A percentile compares a stretch with the other conserved stretches of the same genome.
phyloP scores from a whole-genome alignment of 1,140 invertebrate species.

The Pseudomyrmex gracilis region DNA sequence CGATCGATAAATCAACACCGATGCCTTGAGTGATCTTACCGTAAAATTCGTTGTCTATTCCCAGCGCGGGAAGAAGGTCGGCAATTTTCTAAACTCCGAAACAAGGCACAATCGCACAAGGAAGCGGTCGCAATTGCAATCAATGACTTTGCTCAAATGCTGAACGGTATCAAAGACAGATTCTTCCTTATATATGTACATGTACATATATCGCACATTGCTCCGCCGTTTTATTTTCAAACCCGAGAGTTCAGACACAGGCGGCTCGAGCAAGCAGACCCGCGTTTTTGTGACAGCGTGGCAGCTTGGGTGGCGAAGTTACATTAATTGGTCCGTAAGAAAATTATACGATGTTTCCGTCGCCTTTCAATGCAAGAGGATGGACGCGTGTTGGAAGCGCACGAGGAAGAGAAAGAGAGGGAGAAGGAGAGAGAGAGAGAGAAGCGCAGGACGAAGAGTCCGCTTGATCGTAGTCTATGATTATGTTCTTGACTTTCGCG shows the following conservation, averaged over 20 bases:
- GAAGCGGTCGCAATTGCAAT: conserved; percentile 32
- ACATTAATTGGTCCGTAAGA: conserved; percentile 61
- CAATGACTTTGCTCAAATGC: neutral
- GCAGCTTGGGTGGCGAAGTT: conserved; percentile 60
- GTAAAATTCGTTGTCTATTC: conserved; percentile 50
- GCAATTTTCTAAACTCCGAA: conserved; percentile 20
- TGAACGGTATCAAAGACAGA: conserved; percentile 39
- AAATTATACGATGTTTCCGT: conserved; percentile 62
- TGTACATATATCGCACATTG: neutral
- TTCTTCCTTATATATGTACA: conserved; percentile 22
- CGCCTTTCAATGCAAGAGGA: conserved; percentile 54
- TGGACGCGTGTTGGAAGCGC: neutral
- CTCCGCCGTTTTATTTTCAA: conserved; percentile 12
- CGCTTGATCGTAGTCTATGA: conserved; percentile 78
- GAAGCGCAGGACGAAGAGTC: conserved; percentile 48
- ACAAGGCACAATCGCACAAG: neutral
- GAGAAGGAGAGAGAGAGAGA: conserved; percentile 9
- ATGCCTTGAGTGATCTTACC: conserved; percentile 37
- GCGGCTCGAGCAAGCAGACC: neutral
- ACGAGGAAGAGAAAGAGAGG: neutral
- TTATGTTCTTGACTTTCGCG: conserved; percentile 81
- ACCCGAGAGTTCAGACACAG: conserved; percentile 3
- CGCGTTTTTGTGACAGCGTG: conserved; percentile 46
- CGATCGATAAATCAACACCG: conserved; percentile 50
- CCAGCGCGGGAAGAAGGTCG: conserved; percentile 31